Base-by-base conservation (phyloP, 2,113 vertebrate species). In the Asarcornis scutulata region DNA sequence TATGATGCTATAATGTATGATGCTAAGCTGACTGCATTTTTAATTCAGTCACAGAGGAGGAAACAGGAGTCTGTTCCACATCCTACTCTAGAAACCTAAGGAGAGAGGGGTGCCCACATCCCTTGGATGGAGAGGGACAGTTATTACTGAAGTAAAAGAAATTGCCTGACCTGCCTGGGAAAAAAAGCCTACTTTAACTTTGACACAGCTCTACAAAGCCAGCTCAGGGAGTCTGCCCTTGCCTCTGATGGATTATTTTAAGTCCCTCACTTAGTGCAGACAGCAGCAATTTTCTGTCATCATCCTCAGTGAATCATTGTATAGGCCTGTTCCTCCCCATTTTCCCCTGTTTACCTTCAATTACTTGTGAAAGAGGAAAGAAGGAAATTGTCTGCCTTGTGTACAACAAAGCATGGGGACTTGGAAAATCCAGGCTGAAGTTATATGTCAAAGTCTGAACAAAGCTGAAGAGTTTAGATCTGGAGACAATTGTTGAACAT, bases 251-350 rank as follows among this genome's bases (percentile, higher is more conserved):
- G 88, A 88, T 88, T 95, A 83, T 90, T 94, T 93, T 76, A 92
- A 96, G 88, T 83, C 77, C 48, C 67, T 96, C 81, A 66, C 84
- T 91, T 91, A 96, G 80, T 75, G 80, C 90, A 94, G 93, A 75
- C 88, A 88, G 93, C 60, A 94, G 90, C 93, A 94, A 94, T 96
- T 95, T 95, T 94, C 76, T 95, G 68, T 90, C 88, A 93, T 95
- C 93, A 90, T 96, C 83, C 62, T 80, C 4, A 1, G 20, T 56
- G 83, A 92, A 86, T 93, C 88, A 91, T 72, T 93, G 83, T 79
- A 75, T 29, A 82, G 77, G 53, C 26, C 64, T 76, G 21, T 91
- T 93, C 89, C 34, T 93, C 80, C 66, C 71, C 66, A 72, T 97
- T 97, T 75, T 18, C 80, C 71, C 64, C 89, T 81, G 48, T 95